phyloP scores from a whole-genome alignment of 1,140 invertebrate species.

The Drosophila watanabei region DNA sequence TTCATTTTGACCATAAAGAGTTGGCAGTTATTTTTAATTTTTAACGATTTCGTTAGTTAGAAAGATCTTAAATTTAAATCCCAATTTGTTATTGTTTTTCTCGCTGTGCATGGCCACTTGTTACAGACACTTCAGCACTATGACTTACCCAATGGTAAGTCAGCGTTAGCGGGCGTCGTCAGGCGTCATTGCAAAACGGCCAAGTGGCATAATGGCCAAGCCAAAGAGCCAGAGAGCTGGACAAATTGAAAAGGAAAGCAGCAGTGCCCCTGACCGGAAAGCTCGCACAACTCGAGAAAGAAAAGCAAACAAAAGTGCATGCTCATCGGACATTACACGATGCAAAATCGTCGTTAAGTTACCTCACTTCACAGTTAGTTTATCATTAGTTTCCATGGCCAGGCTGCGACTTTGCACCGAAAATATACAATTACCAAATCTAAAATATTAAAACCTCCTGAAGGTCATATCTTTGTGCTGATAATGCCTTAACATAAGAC shows the following conservation, averaged over 20 bases:
- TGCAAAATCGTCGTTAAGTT: constrained; percentile 38
- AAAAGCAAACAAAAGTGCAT: constrained; percentile 58
- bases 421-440: constrained; percentile 2
- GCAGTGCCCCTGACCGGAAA: constrained; percentile 76
- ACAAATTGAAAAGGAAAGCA: constrained; percentile 77
- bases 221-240: constrained; percentile 39
- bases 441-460: constrained; percentile 22
- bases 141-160: constrained; percentile 45
- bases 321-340: constrained; percentile 61
- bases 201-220: constrained; percentile 74
- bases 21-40: background rate
- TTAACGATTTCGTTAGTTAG: background rate
- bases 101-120: constrained; percentile 63
- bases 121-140: constrained; percentile 35
- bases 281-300: constrained; percentile 38
- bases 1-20: background rate
- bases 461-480: constrained; percentile 31
- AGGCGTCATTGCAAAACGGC: constrained; percentile 62
- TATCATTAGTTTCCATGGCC: constrained; percentile 70
- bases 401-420: constrained; percentile 20
- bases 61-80: background rate
- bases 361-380: constrained; percentile 19
- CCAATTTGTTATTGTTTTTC: background rate
- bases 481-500: constrained; percentile 8
- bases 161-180: constrained; percentile 4